Percentiles rank a stretch among this genome's conserved stretches.
These are phyloP conservation scores for Momotus momota DNA, from an alignment of 2,797 vertebrate genomes.

Conservation along the genomic window DNA sequence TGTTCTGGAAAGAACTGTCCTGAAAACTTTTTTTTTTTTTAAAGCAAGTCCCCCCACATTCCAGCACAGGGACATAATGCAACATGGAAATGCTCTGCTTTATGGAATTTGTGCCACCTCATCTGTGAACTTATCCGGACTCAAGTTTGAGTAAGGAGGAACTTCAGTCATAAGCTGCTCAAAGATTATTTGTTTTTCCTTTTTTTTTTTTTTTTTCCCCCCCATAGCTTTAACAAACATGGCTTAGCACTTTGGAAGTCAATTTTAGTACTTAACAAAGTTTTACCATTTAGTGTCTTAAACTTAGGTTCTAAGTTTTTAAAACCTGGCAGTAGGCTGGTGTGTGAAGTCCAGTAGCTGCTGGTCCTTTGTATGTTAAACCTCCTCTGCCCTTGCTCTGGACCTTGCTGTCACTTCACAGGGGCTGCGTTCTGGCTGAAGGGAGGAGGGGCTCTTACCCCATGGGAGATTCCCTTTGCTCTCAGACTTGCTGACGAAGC, in stretches of 20 bases:
- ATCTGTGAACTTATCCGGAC: neutral
- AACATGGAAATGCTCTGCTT: neutral
- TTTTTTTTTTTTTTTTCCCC: neutral
- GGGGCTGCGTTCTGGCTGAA: neutral
- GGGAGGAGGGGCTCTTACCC: neutral
- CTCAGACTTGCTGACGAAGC: neutral
- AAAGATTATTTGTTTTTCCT: neutral
- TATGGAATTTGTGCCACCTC: neutral
- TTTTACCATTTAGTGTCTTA: constrained; percentile 66
- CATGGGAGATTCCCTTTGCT: neutral
- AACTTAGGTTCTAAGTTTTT: neutral
- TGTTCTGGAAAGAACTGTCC: neutral
- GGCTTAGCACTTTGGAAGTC: constrained; percentile 66
- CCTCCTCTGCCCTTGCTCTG: neutral
- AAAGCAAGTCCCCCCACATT: neutral
- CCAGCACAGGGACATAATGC: rapidly evolving
- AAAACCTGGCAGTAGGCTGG: neutral
- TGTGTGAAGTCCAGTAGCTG: neutral
- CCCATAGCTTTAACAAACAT: constrained; percentile 55
- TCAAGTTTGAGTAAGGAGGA: neutral
- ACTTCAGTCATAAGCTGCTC: constrained; percentile 1
- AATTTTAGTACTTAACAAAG: constrained; percentile 59
- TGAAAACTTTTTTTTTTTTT: neutral
- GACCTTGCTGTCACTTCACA: neutral
- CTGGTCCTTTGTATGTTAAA: neutral